These are phyloP conservation scores for Cichlasoma orientale DNA, from an alignment of 2,797 vertebrate species.

Conservation along the genomic window DNA sequence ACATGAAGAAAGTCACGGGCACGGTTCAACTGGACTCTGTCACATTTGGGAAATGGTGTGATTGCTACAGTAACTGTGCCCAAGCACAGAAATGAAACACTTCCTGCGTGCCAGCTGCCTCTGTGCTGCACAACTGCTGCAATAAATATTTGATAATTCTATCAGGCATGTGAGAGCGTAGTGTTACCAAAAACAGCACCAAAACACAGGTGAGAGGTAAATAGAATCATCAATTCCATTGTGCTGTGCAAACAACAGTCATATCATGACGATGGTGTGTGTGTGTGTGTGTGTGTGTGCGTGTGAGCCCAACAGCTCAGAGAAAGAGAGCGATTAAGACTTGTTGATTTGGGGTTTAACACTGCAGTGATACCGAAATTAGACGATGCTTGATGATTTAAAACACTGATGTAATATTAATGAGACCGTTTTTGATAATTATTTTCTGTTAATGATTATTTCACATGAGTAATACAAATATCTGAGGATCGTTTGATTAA, in stretches of 20 bases:
- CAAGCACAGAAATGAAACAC: background rate
- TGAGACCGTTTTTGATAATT: background rate
- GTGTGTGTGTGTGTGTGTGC: too few relatives aligned
- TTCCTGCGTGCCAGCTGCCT: background rate
- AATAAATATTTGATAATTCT: conserved; percentile 2
- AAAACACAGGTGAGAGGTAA: background rate
- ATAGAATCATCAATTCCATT: background rate
- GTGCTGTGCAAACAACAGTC: background rate
- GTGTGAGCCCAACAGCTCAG: background rate
- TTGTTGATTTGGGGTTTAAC: background rate
- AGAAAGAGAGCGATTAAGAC: background rate
- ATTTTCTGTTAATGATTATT: background rate
- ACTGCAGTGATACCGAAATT: background rate
- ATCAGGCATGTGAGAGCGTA: background rate
- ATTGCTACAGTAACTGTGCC: background rate
- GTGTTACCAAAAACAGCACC: background rate
- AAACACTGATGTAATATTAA: background rate
- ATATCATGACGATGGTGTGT: background rate
- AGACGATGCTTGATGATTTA: background rate
- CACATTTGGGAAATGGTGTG: background rate
- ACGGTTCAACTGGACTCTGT: background rate
- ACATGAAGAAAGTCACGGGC: background rate
- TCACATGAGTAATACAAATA: background rate
- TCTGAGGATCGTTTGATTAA: background rate
- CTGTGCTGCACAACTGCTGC: background rate